Evolutionary conservation across 2,113 vertebrate genomes (phyloP), one percentile per base, ranked within the genome.

Genomic region (Garra rufa): DNA sequence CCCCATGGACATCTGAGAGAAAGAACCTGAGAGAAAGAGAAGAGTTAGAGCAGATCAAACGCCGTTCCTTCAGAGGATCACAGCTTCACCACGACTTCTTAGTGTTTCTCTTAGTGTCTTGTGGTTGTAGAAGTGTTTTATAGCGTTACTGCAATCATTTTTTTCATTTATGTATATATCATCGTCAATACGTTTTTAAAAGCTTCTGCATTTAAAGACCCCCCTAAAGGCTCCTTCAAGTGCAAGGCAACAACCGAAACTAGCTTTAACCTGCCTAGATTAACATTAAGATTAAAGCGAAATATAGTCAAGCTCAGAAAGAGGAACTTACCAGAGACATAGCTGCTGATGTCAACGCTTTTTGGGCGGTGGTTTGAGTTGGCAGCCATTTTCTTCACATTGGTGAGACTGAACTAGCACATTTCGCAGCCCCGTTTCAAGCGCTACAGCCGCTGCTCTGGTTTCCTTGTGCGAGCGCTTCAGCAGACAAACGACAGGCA

Each of bases 401-500:
- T 59, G 46, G n/a, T 28, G 3, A 76, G 50, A 30, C 74, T 30
- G 55, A 77, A 57, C 50, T 19, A 80, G 15, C 81, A 75, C 52
- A 82, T 63, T n/a, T 79, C 55, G 11, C 41, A 83, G 81, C 26
- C 24, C 34, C 9, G 21, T 81, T 81, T 61, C 10, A 67, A 9
- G 63, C 52, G 41, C 57, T 61, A 69, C 81, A 73, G 79, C 69
- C 71, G 1, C 63, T 78, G 81, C 76, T 6, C 80, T 85, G 83
- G 86, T 88, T 94, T 92, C 92, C 88, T 91, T n/a, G 4, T 75
- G 87, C 4, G 73, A 87, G 79, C 73, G 30, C 46, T 61, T 83
- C 67, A 46, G 69, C 43, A 73, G 71, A 71, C 50, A 21, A 85
- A 48, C 14, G 17, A 3, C 92, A 92, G 92, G 91, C 93, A 93